Conservation (phyloP, 2,113 vertebrate genomes). For the Struthidea cinerea region DNA sequence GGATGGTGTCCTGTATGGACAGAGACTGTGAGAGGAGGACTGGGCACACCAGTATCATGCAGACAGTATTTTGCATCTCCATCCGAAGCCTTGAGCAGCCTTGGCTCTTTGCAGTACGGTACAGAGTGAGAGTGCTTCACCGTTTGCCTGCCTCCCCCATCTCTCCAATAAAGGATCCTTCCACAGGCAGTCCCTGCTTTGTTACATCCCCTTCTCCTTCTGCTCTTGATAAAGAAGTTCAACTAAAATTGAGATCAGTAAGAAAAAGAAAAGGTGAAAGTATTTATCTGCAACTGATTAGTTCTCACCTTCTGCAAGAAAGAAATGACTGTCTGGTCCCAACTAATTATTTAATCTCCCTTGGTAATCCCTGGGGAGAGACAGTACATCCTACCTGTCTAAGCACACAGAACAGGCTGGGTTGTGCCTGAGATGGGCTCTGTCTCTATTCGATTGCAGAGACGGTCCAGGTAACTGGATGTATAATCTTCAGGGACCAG, state of each 20-base stretch:
- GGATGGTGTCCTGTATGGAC: neutral
- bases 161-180: neutral
- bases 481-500: neutral
- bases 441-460: neutral
- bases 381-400: neutral
- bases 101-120: neutral
- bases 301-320: neutral
- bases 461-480: neutral
- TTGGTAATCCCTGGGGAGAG: neutral
- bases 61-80: neutral
- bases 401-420: neutral
- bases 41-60: neutral
- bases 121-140: neutral
- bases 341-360: neutral
- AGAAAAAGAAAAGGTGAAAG: neutral
- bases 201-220: neutral
- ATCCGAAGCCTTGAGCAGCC: neutral
- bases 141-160: neutral
- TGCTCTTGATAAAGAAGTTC: neutral
- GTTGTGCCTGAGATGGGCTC: neutral
- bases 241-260: neutral
- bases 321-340: accelerated
- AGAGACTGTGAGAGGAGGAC: neutral
- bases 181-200: neutral
- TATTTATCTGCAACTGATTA: neutral